Percentiles rank a stretch among this genome's conserved stretches.
Evolutionary conservation across 2,113 vertebrate genomes (phyloP).

Genomic region (Cyanocitta stelleri): DNA sequence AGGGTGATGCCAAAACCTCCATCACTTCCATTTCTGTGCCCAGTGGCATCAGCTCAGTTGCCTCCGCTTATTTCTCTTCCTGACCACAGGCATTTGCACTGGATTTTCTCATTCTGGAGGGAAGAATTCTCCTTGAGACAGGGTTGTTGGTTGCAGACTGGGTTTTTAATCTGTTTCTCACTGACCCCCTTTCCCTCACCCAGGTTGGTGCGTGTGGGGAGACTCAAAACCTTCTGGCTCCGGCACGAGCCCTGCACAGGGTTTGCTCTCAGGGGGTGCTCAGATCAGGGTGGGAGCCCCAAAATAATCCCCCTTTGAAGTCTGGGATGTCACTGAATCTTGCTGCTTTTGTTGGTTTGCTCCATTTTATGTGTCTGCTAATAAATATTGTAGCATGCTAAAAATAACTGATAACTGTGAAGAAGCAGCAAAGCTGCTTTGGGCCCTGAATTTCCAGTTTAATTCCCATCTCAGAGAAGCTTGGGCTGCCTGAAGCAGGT

Average conservation of each 20-base stretch:
- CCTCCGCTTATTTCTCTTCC: not conserved
- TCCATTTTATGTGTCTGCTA: constrained; percentile 16
- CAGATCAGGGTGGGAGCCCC: not conserved
- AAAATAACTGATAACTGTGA: constrained; percentile 7
- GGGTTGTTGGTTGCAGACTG: not conserved
- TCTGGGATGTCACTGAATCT: not conserved
- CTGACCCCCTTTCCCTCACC: not conserved
- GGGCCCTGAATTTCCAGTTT: not conserved
- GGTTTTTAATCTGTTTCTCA: not conserved
- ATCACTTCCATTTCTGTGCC: rapidly evolving
- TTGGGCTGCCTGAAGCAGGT: not conserved
- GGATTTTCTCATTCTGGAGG: not conserved
- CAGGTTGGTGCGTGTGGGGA: not conserved
- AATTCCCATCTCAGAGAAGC: not conserved
- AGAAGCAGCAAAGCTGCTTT: not conserved
- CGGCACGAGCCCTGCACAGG: rapidly evolving
- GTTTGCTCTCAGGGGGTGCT: not conserved
- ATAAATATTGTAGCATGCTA: constrained; percentile 25
- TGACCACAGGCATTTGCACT: rapidly evolving
- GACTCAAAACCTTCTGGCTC: not conserved
- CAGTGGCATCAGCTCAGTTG: rapidly evolving
- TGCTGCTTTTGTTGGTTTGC: not conserved
- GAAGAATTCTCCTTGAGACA: not conserved
- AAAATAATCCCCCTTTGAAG: constrained; percentile 22
- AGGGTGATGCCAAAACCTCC: not conserved